Evolutionary conservation across 2,888 invertebrate genomes (phyloP).

Genomic region (Lottia scabra): DNA sequence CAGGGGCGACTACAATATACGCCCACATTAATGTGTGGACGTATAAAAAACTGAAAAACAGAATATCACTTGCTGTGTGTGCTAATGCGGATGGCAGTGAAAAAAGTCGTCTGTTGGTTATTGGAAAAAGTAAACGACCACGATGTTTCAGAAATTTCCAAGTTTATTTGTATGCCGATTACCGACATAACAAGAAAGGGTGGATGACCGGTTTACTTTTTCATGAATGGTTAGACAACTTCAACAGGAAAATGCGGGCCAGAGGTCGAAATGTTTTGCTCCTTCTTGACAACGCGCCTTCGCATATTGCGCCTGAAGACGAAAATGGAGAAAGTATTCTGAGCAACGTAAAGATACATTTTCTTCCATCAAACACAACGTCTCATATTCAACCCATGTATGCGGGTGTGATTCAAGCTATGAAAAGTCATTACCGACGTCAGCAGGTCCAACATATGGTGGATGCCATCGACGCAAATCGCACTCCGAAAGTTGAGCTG

Average conservation of each 20-base stretch:
- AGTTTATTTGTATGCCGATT: conserved; percentile 20
- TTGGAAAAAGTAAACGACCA: conserved; percentile 23
- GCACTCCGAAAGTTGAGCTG: conserved; percentile 6
- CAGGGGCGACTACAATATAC: no score
- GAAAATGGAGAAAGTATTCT: no score
- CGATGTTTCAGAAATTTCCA: conserved; percentile 28
- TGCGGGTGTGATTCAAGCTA: conserved; percentile 23
- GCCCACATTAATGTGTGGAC: no score
- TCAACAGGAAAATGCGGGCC: conserved; percentile 21
- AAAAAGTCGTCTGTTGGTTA: conserved; percentile 26
- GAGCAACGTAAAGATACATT: not conserved
- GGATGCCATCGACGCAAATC: conserved; percentile 6
- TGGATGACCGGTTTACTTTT: conserved; percentile 36
- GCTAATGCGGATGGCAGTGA: conserved; percentile 23
- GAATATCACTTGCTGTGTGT: not conserved
- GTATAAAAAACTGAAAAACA: conserved; percentile 13
- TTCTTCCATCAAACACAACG: conserved; percentile 25
- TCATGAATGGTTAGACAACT: conserved; percentile 20
- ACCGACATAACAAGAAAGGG: conserved; percentile 27
- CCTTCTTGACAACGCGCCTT: conserved; percentile 23
- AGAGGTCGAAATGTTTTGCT: conserved; percentile 21
- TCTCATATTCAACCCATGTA: conserved; percentile 21
- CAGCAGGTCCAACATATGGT: conserved; percentile 8
- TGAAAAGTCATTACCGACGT: conserved; percentile 22
- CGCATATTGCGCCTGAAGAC: not conserved